Evolutionary conservation across 2,113 vertebrate species (phyloP).

Genomic region (Clarias gariepinus): DNA sequence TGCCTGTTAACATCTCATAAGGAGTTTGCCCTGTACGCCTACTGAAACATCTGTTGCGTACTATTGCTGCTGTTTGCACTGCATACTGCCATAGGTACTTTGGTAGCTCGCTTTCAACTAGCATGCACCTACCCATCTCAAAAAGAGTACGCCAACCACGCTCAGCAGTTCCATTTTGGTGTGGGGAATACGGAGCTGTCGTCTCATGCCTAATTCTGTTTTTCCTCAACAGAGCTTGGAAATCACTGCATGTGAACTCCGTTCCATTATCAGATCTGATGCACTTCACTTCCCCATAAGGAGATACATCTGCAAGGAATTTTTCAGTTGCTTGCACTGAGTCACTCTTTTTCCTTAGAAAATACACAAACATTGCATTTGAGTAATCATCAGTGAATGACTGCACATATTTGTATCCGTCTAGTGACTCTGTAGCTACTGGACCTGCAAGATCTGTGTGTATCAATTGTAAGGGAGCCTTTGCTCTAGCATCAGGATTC

Average conservation of each 20-base stretch:
- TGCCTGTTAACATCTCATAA: conserved; percentile 34
- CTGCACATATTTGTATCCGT: conserved; percentile 37
- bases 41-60: conserved; percentile 34
- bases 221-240: conserved; percentile 35
- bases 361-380: conserved; percentile 15
- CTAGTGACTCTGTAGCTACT: conserved; percentile 9
- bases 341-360: conserved; percentile 41
- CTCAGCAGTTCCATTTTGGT: conserved; percentile 44
- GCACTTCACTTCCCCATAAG: conserved; percentile 26
- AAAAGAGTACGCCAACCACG: conserved; percentile 40
- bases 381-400: conserved; percentile 35
- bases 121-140: conserved; percentile 46
- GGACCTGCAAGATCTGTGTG: conserved; percentile 34
- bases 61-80: conserved; percentile 28
- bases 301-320: conserved; percentile 41
- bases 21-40: conserved; percentile 22
- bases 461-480: conserved; percentile 6
- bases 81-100: conserved; percentile 39
- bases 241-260: conserved; percentile 39
- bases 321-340: conserved; percentile 36
- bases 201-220: conserved; percentile 50
- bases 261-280: conserved; percentile 46
- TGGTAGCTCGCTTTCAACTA: conserved; percentile 42
- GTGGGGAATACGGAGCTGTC: conserved; percentile 45
- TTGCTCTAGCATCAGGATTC: neutral